Conservation (phyloP, 2,113 vertebrate genomes). For the Neogobius melanostomus region DNA sequence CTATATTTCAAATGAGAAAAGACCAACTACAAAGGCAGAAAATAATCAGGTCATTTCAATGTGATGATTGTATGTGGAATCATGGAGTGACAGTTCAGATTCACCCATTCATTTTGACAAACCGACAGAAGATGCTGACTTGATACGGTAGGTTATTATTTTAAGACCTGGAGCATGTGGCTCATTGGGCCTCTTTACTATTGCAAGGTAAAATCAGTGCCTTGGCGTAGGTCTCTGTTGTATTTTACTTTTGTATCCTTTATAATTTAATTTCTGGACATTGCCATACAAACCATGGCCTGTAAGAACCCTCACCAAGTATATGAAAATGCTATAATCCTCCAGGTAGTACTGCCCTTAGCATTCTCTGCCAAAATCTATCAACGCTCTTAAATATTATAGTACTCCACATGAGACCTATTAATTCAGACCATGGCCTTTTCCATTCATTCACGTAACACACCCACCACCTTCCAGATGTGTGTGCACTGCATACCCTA, state of each 20-base stretch:
- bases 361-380: conserved; percentile 14
- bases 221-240: no score
- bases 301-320: background rate
- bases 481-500: conserved; percentile 12
- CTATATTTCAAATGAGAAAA: background rate
- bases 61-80: background rate
- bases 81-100: background rate
- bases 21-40: background rate
- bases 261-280: no score
- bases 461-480: conserved; percentile 49
- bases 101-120: background rate
- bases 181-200: background rate
- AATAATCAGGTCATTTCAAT: background rate
- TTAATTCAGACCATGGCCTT: conserved; percentile 15
- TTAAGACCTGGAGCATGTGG: background rate
- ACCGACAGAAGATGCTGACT: background rate
- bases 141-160: background rate
- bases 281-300: no score
- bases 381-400: conserved; percentile 48
- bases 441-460: conserved; percentile 15
- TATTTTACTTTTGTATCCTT: no score
- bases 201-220: background rate
- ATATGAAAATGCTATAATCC: conserved; percentile 27
- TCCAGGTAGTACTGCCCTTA: conserved; percentile 29
- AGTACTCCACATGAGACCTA: conserved; percentile 9